Evolutionary conservation across 2,888 invertebrate genomes (phyloP), one percentile per base, ranked within the genome.

Genomic region (Mystacides longicornis): DNA sequence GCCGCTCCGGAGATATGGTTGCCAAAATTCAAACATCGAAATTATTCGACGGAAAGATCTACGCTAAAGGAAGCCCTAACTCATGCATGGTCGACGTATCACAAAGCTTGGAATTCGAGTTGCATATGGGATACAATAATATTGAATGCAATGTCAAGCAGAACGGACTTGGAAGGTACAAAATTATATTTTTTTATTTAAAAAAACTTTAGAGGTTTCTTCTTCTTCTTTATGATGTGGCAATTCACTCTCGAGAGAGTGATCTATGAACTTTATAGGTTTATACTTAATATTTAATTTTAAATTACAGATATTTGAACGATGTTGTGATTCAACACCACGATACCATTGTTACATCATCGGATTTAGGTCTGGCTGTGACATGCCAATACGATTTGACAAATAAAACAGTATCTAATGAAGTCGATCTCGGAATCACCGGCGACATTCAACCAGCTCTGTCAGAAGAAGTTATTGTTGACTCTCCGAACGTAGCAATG

Each of bases 311-410:
- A 67, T 91, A 89, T 69, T 81, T 92, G 67, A 94, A 93, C 71
- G 94, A 94, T 72, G 92, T 93, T 60, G 89, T 94, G 55, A 93
- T 95, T 66, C 94, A 95, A 70, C 93, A 94, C 74, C 94, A 95
- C 75, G 93, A 93, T 69, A 92, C 92, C 67, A 94, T 95, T 66
- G 93, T 95, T 61, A 95, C 94, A 62, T 92, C 91, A 61, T 91
- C 93, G 50, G 94, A 95, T 81, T 81, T 95, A 66, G 94, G 94
- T 37, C 80, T 94, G 54, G 92, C 93, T 48, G 92, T 95, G 58
- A 91, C 93, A 62, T 95, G 94, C 71, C 93, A 94, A 69, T 94
- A 94, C 72, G 94, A 94, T 70, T 78, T 94, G 65, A 92, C 92
- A 64, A 94, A 94, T 72, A 94, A 93, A 77, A 93, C 91, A 52